Conservation (phyloP, 2,888 invertebrate species). For the Odiellus spinosus region DNA sequence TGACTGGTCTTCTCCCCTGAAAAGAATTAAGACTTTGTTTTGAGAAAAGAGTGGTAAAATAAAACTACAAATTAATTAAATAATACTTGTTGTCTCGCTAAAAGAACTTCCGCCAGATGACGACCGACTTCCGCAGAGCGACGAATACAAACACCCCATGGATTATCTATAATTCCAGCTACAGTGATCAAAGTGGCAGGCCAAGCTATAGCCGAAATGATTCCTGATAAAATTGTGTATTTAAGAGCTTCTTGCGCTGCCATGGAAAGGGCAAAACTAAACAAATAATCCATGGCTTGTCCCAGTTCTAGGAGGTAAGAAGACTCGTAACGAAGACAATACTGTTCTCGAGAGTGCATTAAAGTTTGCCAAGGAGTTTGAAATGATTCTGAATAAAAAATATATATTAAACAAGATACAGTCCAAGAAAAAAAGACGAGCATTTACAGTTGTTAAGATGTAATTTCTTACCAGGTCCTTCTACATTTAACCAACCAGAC, state of each 20-base stretch:
- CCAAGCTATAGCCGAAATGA: slow-evolving; percentile 48
- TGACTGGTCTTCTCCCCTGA: slow-evolving; percentile 44
- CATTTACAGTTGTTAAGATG: too few relatives aligned
- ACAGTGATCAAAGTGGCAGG: slow-evolving; percentile 42
- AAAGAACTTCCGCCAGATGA: slow-evolving; percentile 45
- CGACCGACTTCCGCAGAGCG: slow-evolving; percentile 41
- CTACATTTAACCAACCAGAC: slow-evolving; percentile 46
- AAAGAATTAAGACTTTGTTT: slow-evolving; percentile 6
- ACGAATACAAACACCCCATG: slow-evolving; percentile 47
- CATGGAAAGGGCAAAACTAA: slow-evolving; percentile 39
- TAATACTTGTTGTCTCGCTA: slow-evolving; percentile 39
- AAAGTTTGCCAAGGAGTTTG: slow-evolving; percentile 41
- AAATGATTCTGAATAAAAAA: slow-evolving; percentile 25
- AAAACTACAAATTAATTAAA: too few relatives aligned
- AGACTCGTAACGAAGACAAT: slow-evolving; percentile 45
- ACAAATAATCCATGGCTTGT: slow-evolving; percentile 43
- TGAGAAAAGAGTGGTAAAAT: too few relatives aligned
- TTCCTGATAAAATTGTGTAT: slow-evolving; percentile 43
- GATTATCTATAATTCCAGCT: slow-evolving; percentile 36
- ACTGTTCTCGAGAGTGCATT: slow-evolving; percentile 43
- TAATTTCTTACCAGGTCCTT: slow-evolving; percentile 30
- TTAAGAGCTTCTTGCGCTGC: slow-evolving; percentile 48
- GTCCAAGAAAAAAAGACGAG: too few relatives aligned
- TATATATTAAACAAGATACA: background rate
- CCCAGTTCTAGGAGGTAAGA: slow-evolving; percentile 42